A percentile compares a stretch with the other conserved stretches of the same genome.
These are phyloP conservation scores for Oenanthe oenanthe DNA, from an alignment of 2,113 vertebrate genomes.

Conservation along the genomic window DNA sequence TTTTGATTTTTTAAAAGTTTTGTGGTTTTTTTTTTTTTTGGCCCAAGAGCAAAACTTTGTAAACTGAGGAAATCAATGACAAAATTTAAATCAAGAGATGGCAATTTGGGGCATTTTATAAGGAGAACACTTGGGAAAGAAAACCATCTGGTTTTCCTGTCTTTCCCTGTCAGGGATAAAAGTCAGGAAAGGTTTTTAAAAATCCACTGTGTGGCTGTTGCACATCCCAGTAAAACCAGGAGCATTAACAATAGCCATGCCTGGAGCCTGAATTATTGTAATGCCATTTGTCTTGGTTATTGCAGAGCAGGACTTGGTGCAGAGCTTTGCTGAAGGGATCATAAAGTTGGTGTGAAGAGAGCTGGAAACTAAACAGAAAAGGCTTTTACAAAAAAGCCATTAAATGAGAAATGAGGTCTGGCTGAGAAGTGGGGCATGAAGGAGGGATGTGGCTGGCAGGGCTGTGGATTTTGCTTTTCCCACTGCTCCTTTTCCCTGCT, in stretches of 20 bases:
- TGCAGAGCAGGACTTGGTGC: background rate
- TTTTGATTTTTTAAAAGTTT: no score
- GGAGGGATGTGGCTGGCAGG: background rate
- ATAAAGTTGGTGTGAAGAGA: slow-evolving; percentile 9
- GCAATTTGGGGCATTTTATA: background rate
- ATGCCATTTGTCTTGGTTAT: slow-evolving; percentile 25
- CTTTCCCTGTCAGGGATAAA: background rate
- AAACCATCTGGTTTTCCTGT: background rate
- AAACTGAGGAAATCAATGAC: background rate
- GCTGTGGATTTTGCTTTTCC: background rate
- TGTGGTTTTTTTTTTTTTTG: background rate
- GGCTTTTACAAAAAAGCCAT: background rate
- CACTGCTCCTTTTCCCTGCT: background rate
- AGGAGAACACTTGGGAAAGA: background rate
- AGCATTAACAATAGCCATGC: background rate
- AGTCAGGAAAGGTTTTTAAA: background rate
- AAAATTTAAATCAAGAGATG: background rate
- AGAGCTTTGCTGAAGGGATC: slow-evolving; percentile 26
- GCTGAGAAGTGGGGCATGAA: background rate
- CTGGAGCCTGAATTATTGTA: slow-evolving; percentile 3
- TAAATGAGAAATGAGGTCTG: background rate
- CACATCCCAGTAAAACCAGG: background rate
- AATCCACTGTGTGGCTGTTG: background rate
- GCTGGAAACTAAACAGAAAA: background rate
- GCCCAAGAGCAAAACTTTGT: background rate